These are phyloP conservation scores for Dunckerocampus dactyliophorus DNA, from an alignment of 2,113 vertebrate species.

Conservation along the genomic window DNA sequence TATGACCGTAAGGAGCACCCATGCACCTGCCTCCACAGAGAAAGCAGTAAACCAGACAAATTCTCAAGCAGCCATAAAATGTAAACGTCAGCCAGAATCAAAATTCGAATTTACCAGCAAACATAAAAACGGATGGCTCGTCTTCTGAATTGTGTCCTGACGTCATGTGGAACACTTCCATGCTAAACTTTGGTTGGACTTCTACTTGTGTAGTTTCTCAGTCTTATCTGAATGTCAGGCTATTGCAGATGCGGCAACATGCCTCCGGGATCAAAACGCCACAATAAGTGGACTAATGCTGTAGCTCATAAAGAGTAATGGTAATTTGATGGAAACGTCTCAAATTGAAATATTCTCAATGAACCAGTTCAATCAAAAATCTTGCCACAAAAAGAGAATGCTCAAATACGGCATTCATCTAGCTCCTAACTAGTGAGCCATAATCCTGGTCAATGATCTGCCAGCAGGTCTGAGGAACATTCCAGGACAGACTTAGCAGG, in stretches of 20 bases:
- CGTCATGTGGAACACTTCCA: constrained; percentile 21
- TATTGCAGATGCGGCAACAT: too few species aligned
- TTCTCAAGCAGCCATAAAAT: constrained; percentile 33
- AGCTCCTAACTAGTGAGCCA: constrained; percentile 14
- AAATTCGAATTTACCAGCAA: constrained; percentile 21
- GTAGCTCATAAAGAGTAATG: constrained; percentile 1
- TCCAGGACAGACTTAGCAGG: constrained; percentile 57
- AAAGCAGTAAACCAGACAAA: constrained; percentile 32
- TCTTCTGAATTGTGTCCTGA: constrained; percentile 32
- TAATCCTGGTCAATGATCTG: constrained; percentile 42
- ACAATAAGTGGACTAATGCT: background rate
- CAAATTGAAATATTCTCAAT: background rate
- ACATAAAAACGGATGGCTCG: constrained; percentile 31
- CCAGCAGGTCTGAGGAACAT: constrained; percentile 59
- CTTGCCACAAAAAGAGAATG: constrained; percentile 13
- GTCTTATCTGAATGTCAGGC: constrained; percentile 22
- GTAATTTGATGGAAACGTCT: constrained; percentile 7
- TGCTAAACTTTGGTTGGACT: constrained; percentile 42
- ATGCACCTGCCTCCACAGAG: constrained; percentile 22
- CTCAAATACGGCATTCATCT: constrained; percentile 27
- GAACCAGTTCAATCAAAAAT: constrained; percentile 20
- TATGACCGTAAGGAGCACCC: constrained; percentile 28
- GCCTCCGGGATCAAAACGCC: too few species aligned
- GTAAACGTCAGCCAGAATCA: constrained; percentile 29
- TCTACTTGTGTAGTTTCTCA: constrained; percentile 37